phyloP scores from a whole-genome alignment of 2,888 invertebrate genomes.

The Acholoe squamosa region DNA sequence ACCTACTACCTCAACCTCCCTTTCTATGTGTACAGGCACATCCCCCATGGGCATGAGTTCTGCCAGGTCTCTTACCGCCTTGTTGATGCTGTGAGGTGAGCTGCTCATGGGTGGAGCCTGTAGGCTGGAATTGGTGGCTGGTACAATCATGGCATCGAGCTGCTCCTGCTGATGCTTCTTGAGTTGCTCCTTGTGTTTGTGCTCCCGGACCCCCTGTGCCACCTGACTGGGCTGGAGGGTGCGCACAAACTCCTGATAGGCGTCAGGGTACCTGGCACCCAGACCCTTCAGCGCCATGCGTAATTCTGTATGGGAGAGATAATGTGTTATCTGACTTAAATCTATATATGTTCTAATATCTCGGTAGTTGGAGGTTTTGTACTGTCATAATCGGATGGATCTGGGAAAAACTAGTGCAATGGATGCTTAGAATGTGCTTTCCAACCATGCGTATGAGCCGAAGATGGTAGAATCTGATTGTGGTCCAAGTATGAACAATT shows the following conservation, averaged over 20 bases:
- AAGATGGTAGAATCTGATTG: no score
- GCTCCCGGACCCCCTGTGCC: neutral
- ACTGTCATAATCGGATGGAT: no score
- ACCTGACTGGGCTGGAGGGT: constrained; percentile 63
- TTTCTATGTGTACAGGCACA: neutral
- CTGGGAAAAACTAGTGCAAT: no score
- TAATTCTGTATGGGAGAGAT: constrained; percentile 62
- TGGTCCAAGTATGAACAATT: no score
- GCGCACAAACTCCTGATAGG: constrained; percentile 66
- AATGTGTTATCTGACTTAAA: no score
- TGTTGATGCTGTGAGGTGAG: neutral
- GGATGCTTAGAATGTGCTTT: no score
- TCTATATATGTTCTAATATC: no score
- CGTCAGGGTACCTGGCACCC: constrained; percentile 65
- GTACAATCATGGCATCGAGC: neutral
- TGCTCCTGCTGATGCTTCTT: neutral
- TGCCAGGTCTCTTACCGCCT: constrained; percentile 38
- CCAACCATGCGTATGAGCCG: no score
- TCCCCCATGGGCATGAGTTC: constrained; percentile 26
- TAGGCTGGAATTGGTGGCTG: neutral
- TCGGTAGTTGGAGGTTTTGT: no score
- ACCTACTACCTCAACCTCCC: neutral
- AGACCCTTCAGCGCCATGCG: constrained; percentile 64
- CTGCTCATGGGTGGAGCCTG: neutral
- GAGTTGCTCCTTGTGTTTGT: neutral